Evolutionary conservation across 2,888 invertebrate genomes (phyloP).

Genomic region (Isoperla grammatica): DNA sequence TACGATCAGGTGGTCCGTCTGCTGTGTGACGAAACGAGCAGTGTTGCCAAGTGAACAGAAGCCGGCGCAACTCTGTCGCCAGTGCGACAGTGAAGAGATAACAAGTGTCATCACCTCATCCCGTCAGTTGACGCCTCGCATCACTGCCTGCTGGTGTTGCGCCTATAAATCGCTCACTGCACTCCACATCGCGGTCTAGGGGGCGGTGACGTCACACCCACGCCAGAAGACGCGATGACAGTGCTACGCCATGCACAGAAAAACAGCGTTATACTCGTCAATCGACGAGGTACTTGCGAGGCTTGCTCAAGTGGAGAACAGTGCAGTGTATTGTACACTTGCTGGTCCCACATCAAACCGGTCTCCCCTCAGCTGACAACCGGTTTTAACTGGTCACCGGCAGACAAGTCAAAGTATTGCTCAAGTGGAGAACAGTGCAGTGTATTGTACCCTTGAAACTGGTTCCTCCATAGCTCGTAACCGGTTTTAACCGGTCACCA

Average conservation of each 20-base stretch:
- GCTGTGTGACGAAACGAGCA: background rate
- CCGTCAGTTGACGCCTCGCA: constrained; percentile 17
- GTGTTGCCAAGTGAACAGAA: background rate
- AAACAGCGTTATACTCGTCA: background rate
- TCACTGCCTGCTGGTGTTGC: background rate
- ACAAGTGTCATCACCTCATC: constrained; percentile 22
- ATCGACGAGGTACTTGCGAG: background rate
- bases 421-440: too few species aligned
- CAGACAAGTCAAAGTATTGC: too few species aligned
- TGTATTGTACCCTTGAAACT: too few species aligned
- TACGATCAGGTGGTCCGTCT: background rate
- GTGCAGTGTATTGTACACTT: too few species aligned
- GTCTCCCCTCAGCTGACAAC: too few species aligned
- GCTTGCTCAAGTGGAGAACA: background rate
- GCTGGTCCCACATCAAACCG: too few species aligned
- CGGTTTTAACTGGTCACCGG: too few species aligned
- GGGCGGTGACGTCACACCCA: constrained; percentile 6
- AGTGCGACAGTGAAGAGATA: background rate
- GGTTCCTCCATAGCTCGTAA: too few species aligned
- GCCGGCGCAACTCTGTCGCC: background rate
- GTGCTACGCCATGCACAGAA: background rate
- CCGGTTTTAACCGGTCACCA: too few species aligned
- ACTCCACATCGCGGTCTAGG: too few species aligned
- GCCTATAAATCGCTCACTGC: constrained; percentile 12
- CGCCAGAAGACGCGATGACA: constrained; percentile 6